Conservation (phyloP, 2,113 vertebrate genomes). For the Pteropus alecto region DNA sequence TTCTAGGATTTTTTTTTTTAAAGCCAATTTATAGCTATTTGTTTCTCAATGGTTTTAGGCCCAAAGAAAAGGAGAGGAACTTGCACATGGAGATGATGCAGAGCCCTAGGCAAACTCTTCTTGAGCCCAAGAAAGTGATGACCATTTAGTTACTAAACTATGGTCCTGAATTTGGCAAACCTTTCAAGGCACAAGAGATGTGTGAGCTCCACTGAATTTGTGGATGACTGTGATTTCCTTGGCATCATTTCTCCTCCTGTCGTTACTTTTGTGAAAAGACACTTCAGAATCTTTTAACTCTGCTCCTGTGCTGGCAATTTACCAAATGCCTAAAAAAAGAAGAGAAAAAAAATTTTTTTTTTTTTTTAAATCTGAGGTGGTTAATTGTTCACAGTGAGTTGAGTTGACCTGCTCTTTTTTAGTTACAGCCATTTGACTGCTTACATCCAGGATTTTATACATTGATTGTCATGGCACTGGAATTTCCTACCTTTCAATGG, state of each 20-base stretch:
- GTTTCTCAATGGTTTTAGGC: neutral
- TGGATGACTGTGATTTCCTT: neutral
- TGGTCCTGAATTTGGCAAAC: neutral
- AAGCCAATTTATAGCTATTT: neutral
- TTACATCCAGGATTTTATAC: neutral
- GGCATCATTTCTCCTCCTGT: neutral
- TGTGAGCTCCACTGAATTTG: neutral
- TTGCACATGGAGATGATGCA: neutral
- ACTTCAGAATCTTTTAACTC: neutral
- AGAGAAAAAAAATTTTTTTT: neutral
- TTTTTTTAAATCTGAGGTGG: neutral
- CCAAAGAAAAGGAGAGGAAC: conserved; percentile 5
- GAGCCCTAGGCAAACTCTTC: neutral
- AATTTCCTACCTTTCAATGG: neutral
- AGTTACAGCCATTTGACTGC: neutral
- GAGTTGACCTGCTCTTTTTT: neutral
- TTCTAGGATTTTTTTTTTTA: neutral
- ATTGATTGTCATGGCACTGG: neutral
- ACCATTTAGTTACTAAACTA: neutral
- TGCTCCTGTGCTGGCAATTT: neutral
- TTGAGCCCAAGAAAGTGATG: neutral
- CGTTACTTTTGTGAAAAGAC: conserved; percentile 22
- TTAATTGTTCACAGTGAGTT: neutral
- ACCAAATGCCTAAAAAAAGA: conserved; percentile 35
- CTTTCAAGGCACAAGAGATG: neutral